phyloP scores from a whole-genome alignment of 2,797 vertebrate genomes.

The Tolypeutes matacus region DNA sequence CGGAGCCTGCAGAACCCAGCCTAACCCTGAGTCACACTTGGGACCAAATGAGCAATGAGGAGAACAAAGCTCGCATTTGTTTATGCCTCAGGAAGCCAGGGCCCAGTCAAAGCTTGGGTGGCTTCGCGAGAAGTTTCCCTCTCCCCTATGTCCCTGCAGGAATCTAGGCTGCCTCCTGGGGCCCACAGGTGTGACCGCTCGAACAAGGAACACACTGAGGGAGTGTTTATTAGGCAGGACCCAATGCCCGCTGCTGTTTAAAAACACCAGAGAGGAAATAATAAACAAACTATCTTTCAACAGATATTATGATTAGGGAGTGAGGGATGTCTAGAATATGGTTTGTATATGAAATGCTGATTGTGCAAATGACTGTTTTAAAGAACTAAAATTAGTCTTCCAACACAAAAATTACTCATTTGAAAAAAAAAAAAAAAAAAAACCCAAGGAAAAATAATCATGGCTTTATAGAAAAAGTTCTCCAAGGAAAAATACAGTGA shows the following conservation, averaged over 20 bases:
- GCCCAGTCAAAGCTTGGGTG: slow-evolving; percentile 87
- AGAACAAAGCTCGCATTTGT: slow-evolving; percentile 91
- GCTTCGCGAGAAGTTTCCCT: slow-evolving; percentile 83
- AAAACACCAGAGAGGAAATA: slow-evolving; percentile 64
- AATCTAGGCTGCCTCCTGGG: slow-evolving; percentile 57
- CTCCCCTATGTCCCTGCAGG: slow-evolving; percentile 59
- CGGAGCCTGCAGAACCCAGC: slow-evolving; percentile 87
- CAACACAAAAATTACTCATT: slow-evolving; percentile 54
- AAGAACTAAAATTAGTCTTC: slow-evolving; percentile 54
- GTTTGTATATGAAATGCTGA: slow-evolving; percentile 36
- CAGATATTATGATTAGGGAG: slow-evolving; percentile 25
- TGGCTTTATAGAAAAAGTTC: slow-evolving; percentile 59
- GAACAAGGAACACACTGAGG: slow-evolving; percentile 64
- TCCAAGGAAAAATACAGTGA: slow-evolving; percentile 70
- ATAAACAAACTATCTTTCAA: slow-evolving; percentile 71
- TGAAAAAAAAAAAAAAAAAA: not conserved
- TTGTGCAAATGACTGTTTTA: slow-evolving; percentile 43
- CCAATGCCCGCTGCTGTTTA: slow-evolving; percentile 20
- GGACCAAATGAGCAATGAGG: slow-evolving; percentile 87
- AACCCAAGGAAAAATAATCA: slow-evolving; percentile 23
- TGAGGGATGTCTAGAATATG: not conserved
- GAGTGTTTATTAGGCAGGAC: slow-evolving; percentile 64
- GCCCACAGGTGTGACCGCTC: slow-evolving; percentile 71
- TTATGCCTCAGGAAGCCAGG: slow-evolving; percentile 90
- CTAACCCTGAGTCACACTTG: slow-evolving; percentile 90